Evolutionary conservation across 2,797 vertebrate species (phyloP).

Genomic region (Streptopelia turtur): DNA sequence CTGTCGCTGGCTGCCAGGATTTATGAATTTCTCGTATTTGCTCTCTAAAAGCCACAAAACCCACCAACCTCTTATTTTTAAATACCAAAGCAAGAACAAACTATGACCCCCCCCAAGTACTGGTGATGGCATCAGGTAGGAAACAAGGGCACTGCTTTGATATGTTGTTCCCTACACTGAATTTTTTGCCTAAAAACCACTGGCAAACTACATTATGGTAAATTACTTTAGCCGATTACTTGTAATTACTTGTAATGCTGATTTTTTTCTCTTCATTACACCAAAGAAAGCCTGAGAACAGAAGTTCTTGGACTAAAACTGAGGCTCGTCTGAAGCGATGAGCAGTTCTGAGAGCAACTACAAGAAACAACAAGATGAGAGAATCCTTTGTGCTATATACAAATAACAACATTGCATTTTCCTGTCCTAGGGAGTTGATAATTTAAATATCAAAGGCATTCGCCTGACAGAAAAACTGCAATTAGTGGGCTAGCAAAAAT

Average conservation of each 20-base stretch:
- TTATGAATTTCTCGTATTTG: neutral
- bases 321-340: neutral
- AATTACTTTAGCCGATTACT: neutral
- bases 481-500: conserved; percentile 17
- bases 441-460: conserved; percentile 21
- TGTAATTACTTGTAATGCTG: neutral
- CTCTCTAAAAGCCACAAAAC: neutral
- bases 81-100: neutral
- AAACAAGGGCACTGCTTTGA: neutral
- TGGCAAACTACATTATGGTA: neutral
- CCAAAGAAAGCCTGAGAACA: neutral
- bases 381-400: neutral
- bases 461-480: neutral
- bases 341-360: neutral
- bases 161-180: neutral
- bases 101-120: accelerated
- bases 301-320: conserved; percentile 9
- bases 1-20: neutral
- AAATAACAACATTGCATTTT: neutral
- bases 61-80: neutral
- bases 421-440: neutral
- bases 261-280: neutral
- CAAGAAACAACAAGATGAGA: neutral
- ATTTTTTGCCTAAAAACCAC: neutral
- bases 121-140: neutral